phyloP scores from a whole-genome alignment of 2,797 vertebrate genomes.

The Micropoecilia bifurca region DNA sequence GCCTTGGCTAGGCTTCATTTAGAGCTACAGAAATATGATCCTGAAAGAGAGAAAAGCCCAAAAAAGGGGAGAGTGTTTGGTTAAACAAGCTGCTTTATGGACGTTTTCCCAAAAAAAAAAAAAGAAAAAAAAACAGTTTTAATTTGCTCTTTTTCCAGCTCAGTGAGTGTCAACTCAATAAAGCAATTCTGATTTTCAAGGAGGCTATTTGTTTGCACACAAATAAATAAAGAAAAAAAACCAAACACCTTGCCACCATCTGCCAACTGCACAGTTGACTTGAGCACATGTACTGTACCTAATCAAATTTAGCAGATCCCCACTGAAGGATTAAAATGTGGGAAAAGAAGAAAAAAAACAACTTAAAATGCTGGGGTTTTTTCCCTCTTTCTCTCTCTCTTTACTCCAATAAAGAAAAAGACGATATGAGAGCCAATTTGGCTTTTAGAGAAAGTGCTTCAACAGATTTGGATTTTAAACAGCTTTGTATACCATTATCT shows the following conservation, averaged over 20 bases:
- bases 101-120: conserved; percentile 7
- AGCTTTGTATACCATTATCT: conserved; percentile 84
- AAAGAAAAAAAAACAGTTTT: conserved; percentile 47
- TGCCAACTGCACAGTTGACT: conserved; percentile 87
- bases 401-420: conserved; percentile 57
- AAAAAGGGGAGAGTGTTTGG: conserved; percentile 38
- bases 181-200: conserved; percentile 79
- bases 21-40: conserved; percentile 34
- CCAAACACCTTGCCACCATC: conserved; percentile 81
- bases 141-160: conserved; percentile 73
- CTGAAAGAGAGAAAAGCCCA: conserved; percentile 22
- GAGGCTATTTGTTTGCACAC: conserved; percentile 72
- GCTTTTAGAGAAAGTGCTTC: conserved; percentile 97
- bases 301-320: conserved; percentile 91
- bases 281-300: conserved; percentile 95
- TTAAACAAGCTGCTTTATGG: conserved; percentile 28
- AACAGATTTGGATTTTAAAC: conserved; percentile 98
- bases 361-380: conserved; percentile 64
- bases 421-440: conserved; percentile 81
- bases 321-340: conserved; percentile 88
- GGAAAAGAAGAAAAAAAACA: conserved; percentile 40
- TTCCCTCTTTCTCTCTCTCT: conserved; percentile 18
- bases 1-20: conserved; percentile 48
- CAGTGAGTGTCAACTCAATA: conserved; percentile 74
- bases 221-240: conserved; percentile 40